These are phyloP conservation scores for Taurulus bubalis DNA, from an alignment of 2,113 vertebrate genomes.

Conservation along the genomic window DNA sequence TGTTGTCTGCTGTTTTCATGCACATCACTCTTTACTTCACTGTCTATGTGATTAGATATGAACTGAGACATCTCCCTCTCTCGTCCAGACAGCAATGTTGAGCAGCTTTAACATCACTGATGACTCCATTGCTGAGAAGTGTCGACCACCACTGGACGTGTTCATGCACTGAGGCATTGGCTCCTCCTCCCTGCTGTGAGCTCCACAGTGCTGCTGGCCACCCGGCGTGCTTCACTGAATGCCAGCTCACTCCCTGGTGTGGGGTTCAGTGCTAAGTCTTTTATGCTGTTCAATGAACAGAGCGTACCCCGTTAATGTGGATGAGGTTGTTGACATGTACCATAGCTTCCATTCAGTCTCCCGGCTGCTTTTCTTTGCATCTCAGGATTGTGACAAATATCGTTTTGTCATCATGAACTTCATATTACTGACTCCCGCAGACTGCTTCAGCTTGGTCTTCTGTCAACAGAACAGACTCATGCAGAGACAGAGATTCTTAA, in stretches of 20 bases:
- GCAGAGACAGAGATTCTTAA: neutral
- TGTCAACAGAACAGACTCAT: neutral
- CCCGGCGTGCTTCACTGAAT: slow-evolving; percentile 34
- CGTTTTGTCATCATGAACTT: neutral
- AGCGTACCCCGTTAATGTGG: slow-evolving; percentile 10
- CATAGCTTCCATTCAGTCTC: neutral
- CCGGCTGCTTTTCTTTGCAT: neutral
- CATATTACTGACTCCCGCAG: too few species aligned
- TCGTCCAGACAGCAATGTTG: neutral
- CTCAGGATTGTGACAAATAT: neutral
- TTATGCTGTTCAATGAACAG: slow-evolving; percentile 27
- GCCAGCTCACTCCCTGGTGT: slow-evolving; percentile 39
- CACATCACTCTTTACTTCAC: neutral
- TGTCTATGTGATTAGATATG: neutral
- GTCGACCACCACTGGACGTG: neutral
- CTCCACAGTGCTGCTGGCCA: slow-evolving; percentile 29
- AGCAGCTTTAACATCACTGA: slow-evolving; percentile 8
- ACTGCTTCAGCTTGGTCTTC: neutral
- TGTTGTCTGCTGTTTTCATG: neutral
- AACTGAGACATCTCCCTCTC: neutral
- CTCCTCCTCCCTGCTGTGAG: slow-evolving; percentile 36
- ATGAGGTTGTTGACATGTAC: neutral
- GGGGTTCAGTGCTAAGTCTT: slow-evolving; percentile 35
- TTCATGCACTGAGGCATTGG: slow-evolving; percentile 11
- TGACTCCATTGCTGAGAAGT: neutral